Base-by-base conservation (phyloP, 2,888 invertebrate genomes). In the Hydroisotoma schaefferi region DNA sequence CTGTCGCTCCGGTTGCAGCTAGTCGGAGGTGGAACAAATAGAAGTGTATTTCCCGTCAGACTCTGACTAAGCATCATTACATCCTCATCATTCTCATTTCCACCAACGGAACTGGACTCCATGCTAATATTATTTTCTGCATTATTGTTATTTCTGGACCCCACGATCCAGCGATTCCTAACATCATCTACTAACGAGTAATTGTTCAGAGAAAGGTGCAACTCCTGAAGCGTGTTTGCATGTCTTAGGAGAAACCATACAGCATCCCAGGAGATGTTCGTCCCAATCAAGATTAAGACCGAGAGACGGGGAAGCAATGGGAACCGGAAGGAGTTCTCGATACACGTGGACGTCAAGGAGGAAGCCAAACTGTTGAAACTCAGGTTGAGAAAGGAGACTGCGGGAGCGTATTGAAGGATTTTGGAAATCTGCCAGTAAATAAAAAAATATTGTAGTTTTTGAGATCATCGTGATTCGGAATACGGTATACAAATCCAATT, bases 161-260 rank as follows among this genome's bases (percentile, higher is more conserved):
- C 55, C 40, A 59, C 20, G 58, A 63, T 12, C 76, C 74, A 55
- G 76, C 78, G 54, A 78, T 78, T 48, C 78, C 78, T 62, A 77
- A 75, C 55, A 22, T 56, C 27, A 22, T 72, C 66, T 47, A 72
- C 66, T 0, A 25, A 54, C n/a, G 47, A 53, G 43, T 63, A 93
- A 76, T 90, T 87, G 78, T 95, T 97, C 63, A 94, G 82, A 75
- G 94, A 94, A 73, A 95, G 80, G 78, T 95, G 94, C 68, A 97
- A 80, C 78, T 95, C 95, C 80, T 92, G 88, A 44, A 95, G 81
- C 75, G 67, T 75, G 23, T 77, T 77, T 68, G 78, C 76, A 18
- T 74, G 73, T 38, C 72, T 69, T 55, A 94, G 81, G 65, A 94
- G 79, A 48, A 84, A 82, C 73, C 86, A 85, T 43, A 94, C 84